Base-by-base conservation (phyloP, 1,140 invertebrate genomes). In the Drosophila mauritiana region DNA sequence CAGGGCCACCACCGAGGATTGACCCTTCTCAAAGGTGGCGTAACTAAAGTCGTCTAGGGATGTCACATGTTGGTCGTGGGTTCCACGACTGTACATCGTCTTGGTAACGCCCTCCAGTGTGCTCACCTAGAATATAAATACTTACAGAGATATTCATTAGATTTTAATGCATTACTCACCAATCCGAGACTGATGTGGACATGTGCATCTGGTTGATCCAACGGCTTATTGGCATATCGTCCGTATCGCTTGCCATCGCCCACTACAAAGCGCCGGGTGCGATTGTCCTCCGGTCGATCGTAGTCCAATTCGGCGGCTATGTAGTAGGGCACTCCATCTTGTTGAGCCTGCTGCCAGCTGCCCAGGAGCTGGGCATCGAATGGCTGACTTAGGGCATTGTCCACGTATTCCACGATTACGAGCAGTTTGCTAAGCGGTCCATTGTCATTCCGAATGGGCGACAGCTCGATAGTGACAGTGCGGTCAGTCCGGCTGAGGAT, bases 151-250 rank as follows among this genome's bases (percentile, higher is more conserved):
- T 20, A 43, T 20, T 8, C 7, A 43, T 43, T 34, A 1, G 34
- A 34, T 0, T 34, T 22, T 22, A 3, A 36, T 17, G 13, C 17
- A 36, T 4, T 27, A 80, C 90, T 79, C 10, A 96, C 94, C 42
- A 97, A 92, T 10, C 95, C 96, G 46, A 97, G 85, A 46, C 95
- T 95, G 6, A 98, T 93, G 69, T 96, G 95, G 75, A 96, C 95
- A 80, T 95, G 93, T 10, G 45, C 15, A 73, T 93, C 92, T 15
- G 94, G 22, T 51, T 62, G 59, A 43, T 95, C 93, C 20, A 98
- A 91, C 1, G 96, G 97, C 11, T 95, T 95, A 93, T 98, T 98
- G 58, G 94, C 95, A 90, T 95, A 98, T 0, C 94, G 94, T 67
- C 96, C 96, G 88, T 97, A 97, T 6, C 93, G 94, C 54, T 93